Evolutionary conservation across 1,140 invertebrate genomes (phyloP).

Genomic region (Planococcus citri): DNA sequence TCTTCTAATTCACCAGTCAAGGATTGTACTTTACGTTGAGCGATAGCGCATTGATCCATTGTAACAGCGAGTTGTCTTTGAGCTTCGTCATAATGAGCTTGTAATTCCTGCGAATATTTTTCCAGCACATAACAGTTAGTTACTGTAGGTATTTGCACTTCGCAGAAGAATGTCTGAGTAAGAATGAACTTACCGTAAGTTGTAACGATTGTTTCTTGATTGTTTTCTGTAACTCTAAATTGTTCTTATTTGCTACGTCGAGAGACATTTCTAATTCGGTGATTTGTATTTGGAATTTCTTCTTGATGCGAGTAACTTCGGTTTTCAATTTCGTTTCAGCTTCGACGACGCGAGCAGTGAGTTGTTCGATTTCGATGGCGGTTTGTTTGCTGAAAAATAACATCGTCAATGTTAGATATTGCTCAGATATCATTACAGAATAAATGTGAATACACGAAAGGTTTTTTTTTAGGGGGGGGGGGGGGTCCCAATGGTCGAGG

Average conservation of each 20-base stretch:
- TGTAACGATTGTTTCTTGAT: conserved; percentile 92
- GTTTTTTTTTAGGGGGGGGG: too few relatives aligned
- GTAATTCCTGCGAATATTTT: conserved; percentile 75
- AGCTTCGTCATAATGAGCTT: conserved; percentile 85
- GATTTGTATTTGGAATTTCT: conserved; percentile 95
- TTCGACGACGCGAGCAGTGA: conserved; percentile 86
- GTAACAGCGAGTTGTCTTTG: conserved; percentile 89
- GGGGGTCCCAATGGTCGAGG: too few relatives aligned
- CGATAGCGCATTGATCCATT: conserved; percentile 80
- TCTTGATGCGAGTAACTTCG: conserved; percentile 92
- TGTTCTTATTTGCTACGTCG: conserved; percentile 91
- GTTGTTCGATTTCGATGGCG: conserved; percentile 91
- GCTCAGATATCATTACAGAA: too few relatives aligned
- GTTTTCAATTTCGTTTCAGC: conserved; percentile 90
- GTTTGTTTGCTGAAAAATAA: conserved; percentile 81
- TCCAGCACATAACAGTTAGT: too few relatives aligned
- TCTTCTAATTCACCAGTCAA: conserved; percentile 88
- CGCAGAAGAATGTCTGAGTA: conserved; percentile 23
- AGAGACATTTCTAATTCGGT: conserved; percentile 91
- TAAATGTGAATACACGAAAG: too few relatives aligned
- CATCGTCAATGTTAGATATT: too few relatives aligned
- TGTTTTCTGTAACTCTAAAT: conserved; percentile 91
- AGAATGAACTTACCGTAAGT: conserved; percentile 51
- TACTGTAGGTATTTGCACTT: too few relatives aligned
- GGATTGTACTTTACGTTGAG: conserved; percentile 80